Evolutionary conservation across 2,888 invertebrate genomes (phyloP).

Genomic region (Drosophila sordidapex): DNA sequence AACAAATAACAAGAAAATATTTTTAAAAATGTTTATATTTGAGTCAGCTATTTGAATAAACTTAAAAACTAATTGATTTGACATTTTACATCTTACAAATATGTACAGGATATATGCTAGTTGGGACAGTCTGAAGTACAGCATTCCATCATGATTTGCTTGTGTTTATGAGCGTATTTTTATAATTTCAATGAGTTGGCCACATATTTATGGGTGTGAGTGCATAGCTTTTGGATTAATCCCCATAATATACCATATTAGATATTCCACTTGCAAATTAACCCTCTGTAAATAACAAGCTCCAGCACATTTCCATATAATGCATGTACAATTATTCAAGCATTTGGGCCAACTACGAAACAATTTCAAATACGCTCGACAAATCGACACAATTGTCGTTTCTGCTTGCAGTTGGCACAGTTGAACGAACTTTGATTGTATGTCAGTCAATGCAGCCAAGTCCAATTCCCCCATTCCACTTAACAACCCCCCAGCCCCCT

Average conservation of each 20-base stretch:
- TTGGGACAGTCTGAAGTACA: background rate
- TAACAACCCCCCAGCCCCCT: background rate
- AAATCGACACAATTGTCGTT: conserved; percentile 34
- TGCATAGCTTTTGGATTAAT: conserved; percentile 3
- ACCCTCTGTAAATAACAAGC: conserved; percentile 2
- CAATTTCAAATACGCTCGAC: conserved; percentile 36
- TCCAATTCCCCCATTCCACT: background rate
- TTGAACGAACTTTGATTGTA: conserved; percentile 73
- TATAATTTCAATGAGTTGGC: conserved; percentile 8
- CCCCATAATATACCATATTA: background rate
- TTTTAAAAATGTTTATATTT: background rate
- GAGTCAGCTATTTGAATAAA: background rate
- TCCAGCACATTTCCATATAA: conserved; percentile 35
- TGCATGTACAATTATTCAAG: conserved; percentile 44
- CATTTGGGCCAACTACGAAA: conserved; percentile 47
- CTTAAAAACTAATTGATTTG: background rate
- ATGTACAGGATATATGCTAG: background rate
- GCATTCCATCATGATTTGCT: background rate
- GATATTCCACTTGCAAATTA: conserved; percentile 6
- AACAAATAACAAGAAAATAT: background rate
- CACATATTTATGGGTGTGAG: conserved; percentile 26
- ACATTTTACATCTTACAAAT: background rate
- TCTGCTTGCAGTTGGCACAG: conserved; percentile 24
- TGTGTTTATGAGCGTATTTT: background rate
- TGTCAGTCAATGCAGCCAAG: conserved; percentile 44